Conservation (phyloP, 2,888 invertebrate species). For the Notodromas monacha region DNA sequence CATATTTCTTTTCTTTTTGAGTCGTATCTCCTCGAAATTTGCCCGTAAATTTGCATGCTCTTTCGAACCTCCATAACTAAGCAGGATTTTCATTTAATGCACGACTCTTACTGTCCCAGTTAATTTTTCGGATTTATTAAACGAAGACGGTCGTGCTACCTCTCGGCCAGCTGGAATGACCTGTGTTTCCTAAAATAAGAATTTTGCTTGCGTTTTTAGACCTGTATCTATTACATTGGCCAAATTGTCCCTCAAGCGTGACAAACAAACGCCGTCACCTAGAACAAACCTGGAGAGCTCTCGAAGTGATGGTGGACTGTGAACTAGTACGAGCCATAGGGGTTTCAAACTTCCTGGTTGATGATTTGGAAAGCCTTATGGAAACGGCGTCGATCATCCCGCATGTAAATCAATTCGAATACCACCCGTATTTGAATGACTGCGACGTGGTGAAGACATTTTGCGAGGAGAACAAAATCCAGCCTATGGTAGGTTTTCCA, state of each 20-base stretch:
- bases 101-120: too few species aligned
- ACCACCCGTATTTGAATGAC: constrained; percentile 16
- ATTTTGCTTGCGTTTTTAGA: constrained; percentile 11
- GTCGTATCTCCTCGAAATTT: too few species aligned
- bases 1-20: too few species aligned
- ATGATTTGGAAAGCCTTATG: constrained; percentile 13
- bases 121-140: too few species aligned
- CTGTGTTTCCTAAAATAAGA: neutral
- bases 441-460: constrained; percentile 12
- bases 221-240: constrained; percentile 16
- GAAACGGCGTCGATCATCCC: constrained; percentile 14
- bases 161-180: constrained; percentile 5
- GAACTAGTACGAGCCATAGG: constrained; percentile 15
- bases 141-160: too few species aligned
- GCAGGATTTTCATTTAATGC: too few species aligned
- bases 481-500: constrained; percentile 12
- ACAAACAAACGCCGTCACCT: constrained; percentile 11
- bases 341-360: constrained; percentile 15
- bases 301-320: constrained; percentile 15
- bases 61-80: too few species aligned
- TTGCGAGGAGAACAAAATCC: constrained; percentile 14
- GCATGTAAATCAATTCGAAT: constrained; percentile 16
- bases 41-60: too few species aligned
- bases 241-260: constrained; percentile 13
- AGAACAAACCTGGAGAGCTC: constrained; percentile 16